A percentile compares a stretch with the other conserved stretches of the same genome.
These are phyloP conservation scores for Hippocampus mohnikei DNA, from an alignment of 2,113 vertebrate genomes.

Conservation along the genomic window DNA sequence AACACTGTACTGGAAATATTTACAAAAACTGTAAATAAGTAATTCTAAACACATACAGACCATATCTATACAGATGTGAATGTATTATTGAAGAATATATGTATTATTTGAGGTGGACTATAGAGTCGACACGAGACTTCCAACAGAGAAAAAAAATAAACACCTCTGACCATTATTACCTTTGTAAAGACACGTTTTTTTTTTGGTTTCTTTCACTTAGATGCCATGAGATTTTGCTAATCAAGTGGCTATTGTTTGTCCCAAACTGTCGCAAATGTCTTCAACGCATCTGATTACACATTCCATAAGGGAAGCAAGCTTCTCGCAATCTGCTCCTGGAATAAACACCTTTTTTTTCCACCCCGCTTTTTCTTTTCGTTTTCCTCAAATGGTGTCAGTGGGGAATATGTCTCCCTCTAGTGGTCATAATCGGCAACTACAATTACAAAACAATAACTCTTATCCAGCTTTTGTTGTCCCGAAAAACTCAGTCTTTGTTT, in stretches of 20 bases:
- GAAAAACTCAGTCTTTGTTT: not conserved
- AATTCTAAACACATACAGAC: too few relatives aligned
- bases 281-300: constrained; percentile 11
- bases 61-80: too few relatives aligned
- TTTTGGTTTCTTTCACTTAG: not conserved
- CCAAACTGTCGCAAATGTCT: constrained; percentile 5
- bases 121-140: not conserved
- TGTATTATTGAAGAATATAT: too few relatives aligned
- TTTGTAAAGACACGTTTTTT: not conserved
- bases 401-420: not conserved
- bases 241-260: not conserved
- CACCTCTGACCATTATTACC: too few relatives aligned
- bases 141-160: not conserved
- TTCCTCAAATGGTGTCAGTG: not conserved
- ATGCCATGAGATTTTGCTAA: not conserved
- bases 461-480: not conserved
- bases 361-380: not conserved
- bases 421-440: not conserved
- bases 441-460: not conserved
- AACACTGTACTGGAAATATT: too few relatives aligned
- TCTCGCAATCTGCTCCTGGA: not conserved
- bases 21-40: too few relatives aligned
- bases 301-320: constrained; percentile 21
- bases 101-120: too few relatives aligned
- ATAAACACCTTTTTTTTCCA: not conserved